A percentile compares a stretch with the other conserved stretches of the same genome.
Conservation (phyloP, 2,797 vertebrate species). For the Siniperca undulata region DNA sequence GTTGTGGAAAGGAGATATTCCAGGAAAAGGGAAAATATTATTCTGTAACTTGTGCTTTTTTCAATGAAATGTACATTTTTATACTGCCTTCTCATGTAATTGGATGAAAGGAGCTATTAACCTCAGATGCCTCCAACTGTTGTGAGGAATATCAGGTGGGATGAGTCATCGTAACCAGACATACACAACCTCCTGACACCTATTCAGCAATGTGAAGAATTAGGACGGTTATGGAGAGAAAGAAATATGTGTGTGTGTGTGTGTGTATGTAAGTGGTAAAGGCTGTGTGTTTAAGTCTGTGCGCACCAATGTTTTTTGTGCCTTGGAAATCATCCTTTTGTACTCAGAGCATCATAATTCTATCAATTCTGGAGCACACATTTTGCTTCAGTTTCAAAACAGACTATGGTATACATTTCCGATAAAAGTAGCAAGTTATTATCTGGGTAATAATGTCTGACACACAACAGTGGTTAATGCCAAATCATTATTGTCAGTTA, state of each 20-base stretch:
- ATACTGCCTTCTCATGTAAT: constrained; percentile 38
- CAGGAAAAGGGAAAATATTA: constrained; percentile 4
- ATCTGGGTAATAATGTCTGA: neutral
- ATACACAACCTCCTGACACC: constrained; percentile 48
- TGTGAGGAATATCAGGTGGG: constrained; percentile 39
- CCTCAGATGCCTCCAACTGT: constrained; percentile 40
- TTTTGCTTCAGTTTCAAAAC: constrained; percentile 16
- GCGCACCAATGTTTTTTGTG: neutral
- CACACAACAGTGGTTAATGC: constrained; percentile 8
- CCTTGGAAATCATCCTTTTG: constrained; percentile 10
- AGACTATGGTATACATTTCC: neutral
- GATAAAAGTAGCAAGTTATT: constrained; percentile 5
- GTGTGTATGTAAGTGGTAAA: neutral
- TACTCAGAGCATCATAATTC: neutral
- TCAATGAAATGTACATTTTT: constrained; percentile 24
- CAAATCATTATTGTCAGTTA: constrained; percentile 7
- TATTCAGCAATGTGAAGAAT: constrained; percentile 41
- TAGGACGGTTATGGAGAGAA: constrained; percentile 5
- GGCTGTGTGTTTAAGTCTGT: neutral
- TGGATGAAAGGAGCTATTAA: constrained; percentile 54
- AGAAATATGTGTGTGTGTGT: neutral
- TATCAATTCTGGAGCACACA: neutral
- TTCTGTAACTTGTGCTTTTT: constrained; percentile 30
- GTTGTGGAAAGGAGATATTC: constrained; percentile 15
- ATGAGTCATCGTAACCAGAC: constrained; percentile 57